phyloP scores from a whole-genome alignment of 53 echinoderm and acorn worm species.

The Zoroaster sp. region DNA sequence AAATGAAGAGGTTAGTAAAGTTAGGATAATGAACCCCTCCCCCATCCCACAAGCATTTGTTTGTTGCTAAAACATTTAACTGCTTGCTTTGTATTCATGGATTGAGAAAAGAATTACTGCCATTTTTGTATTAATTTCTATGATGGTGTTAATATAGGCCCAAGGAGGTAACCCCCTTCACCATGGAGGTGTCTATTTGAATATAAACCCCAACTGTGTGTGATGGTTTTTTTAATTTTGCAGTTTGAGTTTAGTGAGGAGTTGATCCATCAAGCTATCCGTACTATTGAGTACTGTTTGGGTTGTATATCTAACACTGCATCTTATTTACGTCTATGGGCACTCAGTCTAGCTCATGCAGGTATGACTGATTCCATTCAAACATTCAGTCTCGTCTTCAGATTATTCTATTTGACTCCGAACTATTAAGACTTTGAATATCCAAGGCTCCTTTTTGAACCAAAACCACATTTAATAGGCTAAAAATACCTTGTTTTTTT shows the following conservation, averaged over 20 bases:
- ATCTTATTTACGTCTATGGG: slow-evolving; percentile 94
- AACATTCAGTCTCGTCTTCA: no score
- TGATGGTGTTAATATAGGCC: background rate
- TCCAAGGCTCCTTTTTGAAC: no score
- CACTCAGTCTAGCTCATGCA: slow-evolving; percentile 89
- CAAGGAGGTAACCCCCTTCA: background rate
- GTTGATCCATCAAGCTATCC: slow-evolving; percentile 80
- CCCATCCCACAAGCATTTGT: no score
- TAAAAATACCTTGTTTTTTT: no score
- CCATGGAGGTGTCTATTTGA: background rate
- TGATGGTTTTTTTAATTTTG: background rate
- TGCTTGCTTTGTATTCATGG: no score
- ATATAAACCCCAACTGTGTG: background rate
- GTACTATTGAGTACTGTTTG: slow-evolving; percentile 88
- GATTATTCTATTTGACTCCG: no score
- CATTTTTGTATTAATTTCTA: no score
- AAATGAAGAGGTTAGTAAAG: background rate
- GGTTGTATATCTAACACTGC: slow-evolving; percentile 93
- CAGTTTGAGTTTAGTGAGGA: slow-evolving; percentile 87
- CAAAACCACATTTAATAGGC: no score
- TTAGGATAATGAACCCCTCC: no score
- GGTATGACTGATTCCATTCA: slow-evolving; percentile 52
- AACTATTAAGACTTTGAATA: no score
- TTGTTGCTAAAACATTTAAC: no score
- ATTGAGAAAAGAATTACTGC: no score